Conservation (phyloP, 2,888 invertebrate genomes). For the Melanargia galathea region DNA sequence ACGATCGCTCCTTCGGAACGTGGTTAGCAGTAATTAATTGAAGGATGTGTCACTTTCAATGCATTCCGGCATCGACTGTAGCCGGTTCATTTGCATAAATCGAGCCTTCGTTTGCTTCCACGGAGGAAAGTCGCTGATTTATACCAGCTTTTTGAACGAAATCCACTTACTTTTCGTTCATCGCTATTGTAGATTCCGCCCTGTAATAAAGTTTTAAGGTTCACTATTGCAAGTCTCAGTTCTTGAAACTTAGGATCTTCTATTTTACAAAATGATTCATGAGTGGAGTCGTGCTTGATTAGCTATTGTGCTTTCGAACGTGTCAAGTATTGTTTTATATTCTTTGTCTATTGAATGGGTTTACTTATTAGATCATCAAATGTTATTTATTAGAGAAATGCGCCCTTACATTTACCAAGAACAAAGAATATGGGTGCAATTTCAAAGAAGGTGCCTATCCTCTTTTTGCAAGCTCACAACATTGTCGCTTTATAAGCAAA, state of each 20-base stretch:
- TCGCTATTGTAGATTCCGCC: conserved; percentile 19
- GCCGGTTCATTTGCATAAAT: conserved; percentile 45
- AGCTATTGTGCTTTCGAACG: conserved; percentile 44
- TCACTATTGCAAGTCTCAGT: conserved; percentile 7
- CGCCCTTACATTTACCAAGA: conserved; percentile 16
- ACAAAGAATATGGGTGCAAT: conserved; percentile 18
- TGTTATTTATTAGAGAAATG: conserved; percentile 29
- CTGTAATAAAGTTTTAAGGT: conserved; percentile 15
- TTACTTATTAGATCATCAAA: conserved; percentile 29
- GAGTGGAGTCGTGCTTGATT: conserved; percentile 42
- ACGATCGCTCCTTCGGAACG: conserved; percentile 28
- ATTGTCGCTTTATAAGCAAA: conserved; percentile 9
- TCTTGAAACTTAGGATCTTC: conserved; percentile 11
- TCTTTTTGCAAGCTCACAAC: conserved; percentile 4
- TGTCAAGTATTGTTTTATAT: conserved; percentile 39
- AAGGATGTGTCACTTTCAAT: conserved; percentile 37
- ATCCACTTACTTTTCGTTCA: conserved; percentile 16
- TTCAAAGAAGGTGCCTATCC: neutral
- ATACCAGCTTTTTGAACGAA: conserved; percentile 36
- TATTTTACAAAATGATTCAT: conserved; percentile 29
- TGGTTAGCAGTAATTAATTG: conserved; percentile 37
- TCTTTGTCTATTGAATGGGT: conserved; percentile 25
- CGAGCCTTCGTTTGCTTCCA: conserved; percentile 40
- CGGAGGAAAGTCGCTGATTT: conserved; percentile 42
- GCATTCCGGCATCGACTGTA: conserved; percentile 36